These are phyloP conservation scores for Poicephalus meyeri DNA, from an alignment of 2,113 vertebrate species.

Conservation along the genomic window DNA sequence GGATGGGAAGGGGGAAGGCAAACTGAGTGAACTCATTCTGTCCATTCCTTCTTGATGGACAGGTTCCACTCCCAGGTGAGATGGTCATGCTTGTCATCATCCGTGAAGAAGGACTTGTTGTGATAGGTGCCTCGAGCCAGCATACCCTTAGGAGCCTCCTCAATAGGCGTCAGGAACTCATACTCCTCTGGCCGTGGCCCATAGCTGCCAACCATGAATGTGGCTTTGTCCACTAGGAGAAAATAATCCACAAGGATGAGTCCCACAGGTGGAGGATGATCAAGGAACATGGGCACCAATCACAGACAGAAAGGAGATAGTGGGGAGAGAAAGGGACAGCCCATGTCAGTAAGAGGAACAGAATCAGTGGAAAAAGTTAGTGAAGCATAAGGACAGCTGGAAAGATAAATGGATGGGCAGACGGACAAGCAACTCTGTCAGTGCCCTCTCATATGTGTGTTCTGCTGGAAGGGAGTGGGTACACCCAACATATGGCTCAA, in stretches of 20 bases:
- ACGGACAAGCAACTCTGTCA: background rate
- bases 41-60: constrained; percentile 85
- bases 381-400: background rate
- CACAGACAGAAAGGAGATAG: background rate
- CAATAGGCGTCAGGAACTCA: constrained; percentile 78
- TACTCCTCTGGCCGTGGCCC: constrained; percentile 83
- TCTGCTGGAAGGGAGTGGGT: background rate
- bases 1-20: background rate
- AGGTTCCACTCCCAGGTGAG: constrained; percentile 87
- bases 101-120: constrained; percentile 85
- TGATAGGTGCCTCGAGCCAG: constrained; percentile 80
- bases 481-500: background rate
- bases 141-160: constrained; percentile 82
- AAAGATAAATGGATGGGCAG: background rate
- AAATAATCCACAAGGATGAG: constrained; percentile 4
- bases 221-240: constrained; percentile 81
- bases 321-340: background rate
- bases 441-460: background rate
- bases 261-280: background rate
- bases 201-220: constrained; percentile 84
- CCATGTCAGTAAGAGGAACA: background rate
- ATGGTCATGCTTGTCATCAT: constrained; percentile 82
- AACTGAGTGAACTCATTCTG: constrained; percentile 67
- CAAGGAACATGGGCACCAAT: background rate
- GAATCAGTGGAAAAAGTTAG: background rate